Evolutionary conservation across 1,140 invertebrate genomes (phyloP), one percentile per base, ranked within the genome.

Genomic region (Hycleus cichorii): DNA sequence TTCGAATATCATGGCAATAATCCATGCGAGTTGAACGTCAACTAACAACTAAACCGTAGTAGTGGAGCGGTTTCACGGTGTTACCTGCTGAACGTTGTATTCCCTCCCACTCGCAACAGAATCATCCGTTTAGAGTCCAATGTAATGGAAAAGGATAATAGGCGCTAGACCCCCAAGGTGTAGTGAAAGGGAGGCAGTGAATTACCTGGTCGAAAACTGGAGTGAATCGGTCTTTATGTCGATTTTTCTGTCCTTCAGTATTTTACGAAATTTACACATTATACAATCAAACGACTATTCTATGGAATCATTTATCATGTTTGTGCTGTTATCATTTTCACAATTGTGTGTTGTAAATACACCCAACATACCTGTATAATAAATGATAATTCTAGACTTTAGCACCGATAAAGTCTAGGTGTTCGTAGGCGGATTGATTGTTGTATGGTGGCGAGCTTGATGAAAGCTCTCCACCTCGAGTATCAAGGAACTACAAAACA

Each of bases 181-280:
- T 62, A 64, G 64, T 66, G 64, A 66, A 66, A 66, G 64, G 62
- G 59, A 66, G 56, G 52, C 55, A 59, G 49, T 48, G 38, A 49
- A 57, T 60, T 40, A 50, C 56, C 48, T 57, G 56, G 52, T 52
- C 55, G 50, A 65, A 59, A 65, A 65, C 49, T 65, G 47, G 60
- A 57, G 57, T 62, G 59, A 54, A 25, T 24, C 44, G 18, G 26
- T 24, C 18, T 46, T 46, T 46, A 18, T 24, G 26, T 46, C 26
- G 18, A 18, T 24, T 46, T 46, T 10, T 26, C 9, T 3, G 7
- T 26, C 42, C 4, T 44, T 4, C 4, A 11, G 26, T 46, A 8
- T 12, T 10, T n/a, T 46, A 12, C 44, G 7, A 24, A 24, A 46
- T 8, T 26, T 46, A 3, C 8, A 11, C 44, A 46, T 46, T 32